These are phyloP conservation scores for Epirrhoe alternata DNA, from an alignment of 2,888 invertebrate species.

Conservation along the genomic window DNA sequence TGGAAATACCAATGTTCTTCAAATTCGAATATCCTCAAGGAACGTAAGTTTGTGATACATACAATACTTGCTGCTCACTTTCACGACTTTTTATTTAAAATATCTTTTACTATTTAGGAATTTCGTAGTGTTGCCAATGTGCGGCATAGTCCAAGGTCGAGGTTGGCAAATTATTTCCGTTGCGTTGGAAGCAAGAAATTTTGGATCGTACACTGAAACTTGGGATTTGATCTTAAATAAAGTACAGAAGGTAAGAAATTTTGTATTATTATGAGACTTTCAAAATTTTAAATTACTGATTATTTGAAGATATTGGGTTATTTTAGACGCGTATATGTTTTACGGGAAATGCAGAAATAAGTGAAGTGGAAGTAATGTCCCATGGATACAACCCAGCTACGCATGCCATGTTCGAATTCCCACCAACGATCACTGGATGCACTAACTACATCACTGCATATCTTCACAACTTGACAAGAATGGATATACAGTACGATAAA, in stretches of 20 bases:
- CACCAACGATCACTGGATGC: slow-evolving; percentile 76
- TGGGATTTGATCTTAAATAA: slow-evolving; percentile 76
- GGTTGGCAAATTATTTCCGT: slow-evolving; percentile 80
- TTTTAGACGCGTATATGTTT: slow-evolving; percentile 65
- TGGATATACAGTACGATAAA: slow-evolving; percentile 72
- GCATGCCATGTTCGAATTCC: slow-evolving; percentile 75
- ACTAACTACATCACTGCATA: slow-evolving; percentile 73
- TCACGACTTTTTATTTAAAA: not conserved
- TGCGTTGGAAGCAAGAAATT: slow-evolving; percentile 71
- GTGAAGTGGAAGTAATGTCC: slow-evolving; percentile 73
- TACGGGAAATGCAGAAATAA: slow-evolving; percentile 72
- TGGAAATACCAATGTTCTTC: slow-evolving; percentile 72
- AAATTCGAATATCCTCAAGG: slow-evolving; percentile 67
- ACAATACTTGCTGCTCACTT: not conserved
- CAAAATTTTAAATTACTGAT: not conserved
- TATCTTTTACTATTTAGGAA: slow-evolving; percentile 45
- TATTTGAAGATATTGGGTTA: slow-evolving; percentile 6
- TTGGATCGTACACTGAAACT: slow-evolving; percentile 73
- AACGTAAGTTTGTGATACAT: slow-evolving; percentile 74
- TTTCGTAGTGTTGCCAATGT: slow-evolving; percentile 75
- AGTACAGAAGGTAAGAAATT: slow-evolving; percentile 65
- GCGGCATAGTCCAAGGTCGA: slow-evolving; percentile 71
- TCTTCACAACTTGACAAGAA: slow-evolving; percentile 75
- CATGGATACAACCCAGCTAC: slow-evolving; percentile 71
- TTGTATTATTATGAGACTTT: not conserved